Evolutionary conservation across 2,888 invertebrate species (phyloP).

Genomic region (Biston betularia): DNA sequence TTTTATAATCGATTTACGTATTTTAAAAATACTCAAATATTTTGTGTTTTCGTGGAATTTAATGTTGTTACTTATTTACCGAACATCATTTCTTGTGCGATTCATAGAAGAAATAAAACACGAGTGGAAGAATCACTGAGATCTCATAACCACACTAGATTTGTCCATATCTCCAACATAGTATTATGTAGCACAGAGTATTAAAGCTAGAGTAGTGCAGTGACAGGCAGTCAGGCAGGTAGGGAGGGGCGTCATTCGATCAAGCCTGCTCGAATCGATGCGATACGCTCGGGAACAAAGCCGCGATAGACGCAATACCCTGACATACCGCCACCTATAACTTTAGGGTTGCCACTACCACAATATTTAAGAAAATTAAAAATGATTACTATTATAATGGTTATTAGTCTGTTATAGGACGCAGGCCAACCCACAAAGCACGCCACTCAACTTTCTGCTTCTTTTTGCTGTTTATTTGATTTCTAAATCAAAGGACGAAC

Average conservation of each 20-base stretch:
- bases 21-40: too few relatives aligned
- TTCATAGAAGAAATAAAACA: too few relatives aligned
- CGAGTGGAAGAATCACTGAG: too few relatives aligned
- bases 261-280: conserved; percentile 84
- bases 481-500: too few relatives aligned
- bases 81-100: too few relatives aligned
- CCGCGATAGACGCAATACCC: conserved; percentile 69
- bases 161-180: not conserved
- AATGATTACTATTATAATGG: not conserved
- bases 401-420: not conserved
- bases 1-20: too few relatives aligned
- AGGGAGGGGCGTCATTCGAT: conserved; percentile 75
- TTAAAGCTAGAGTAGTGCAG: conserved; percentile 49
- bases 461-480: too few relatives aligned
- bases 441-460: not conserved
- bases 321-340: conserved; percentile 43
- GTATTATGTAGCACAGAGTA: not conserved
- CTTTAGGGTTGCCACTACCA: conserved; percentile 18
- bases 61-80: too few relatives aligned
- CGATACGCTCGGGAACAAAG: conserved; percentile 82
- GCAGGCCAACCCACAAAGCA: too few relatives aligned
- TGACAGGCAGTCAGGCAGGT: conserved; percentile 55
- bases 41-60: too few relatives aligned
- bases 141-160: not conserved
- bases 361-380: too few relatives aligned